phyloP scores from a whole-genome alignment of 2,113 vertebrate genomes.

The Fregata magnificens region DNA sequence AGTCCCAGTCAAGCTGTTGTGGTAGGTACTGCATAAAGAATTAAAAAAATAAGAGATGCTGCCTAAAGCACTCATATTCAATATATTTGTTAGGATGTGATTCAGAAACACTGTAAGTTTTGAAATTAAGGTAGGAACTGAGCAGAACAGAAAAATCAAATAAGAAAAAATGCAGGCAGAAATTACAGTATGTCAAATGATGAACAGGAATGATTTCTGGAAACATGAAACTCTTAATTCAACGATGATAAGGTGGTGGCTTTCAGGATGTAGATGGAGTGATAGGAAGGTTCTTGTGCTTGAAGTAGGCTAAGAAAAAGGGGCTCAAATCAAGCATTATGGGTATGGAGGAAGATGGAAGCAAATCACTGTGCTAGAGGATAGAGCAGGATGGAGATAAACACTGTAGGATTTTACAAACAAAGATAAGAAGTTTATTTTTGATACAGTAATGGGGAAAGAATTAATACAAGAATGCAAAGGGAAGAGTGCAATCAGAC shows the following conservation, averaged over 20 bases:
- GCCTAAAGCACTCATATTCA: not conserved
- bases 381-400: not conserved
- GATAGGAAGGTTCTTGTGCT: not conserved
- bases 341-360: not conserved
- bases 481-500: not conserved
- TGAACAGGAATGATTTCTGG: not conserved
- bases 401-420: not conserved
- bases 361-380: not conserved
- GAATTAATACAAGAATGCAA: not conserved
- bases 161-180: not conserved
- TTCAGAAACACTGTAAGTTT: not conserved
- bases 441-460: not conserved
- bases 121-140: not conserved
- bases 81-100: not conserved
- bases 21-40: not conserved
- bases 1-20: not conserved
- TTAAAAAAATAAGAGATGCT: not conserved
- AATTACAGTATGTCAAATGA: not conserved
- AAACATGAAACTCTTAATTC: not conserved
- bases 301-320: not conserved
- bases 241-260: not conserved
- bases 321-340: not conserved
- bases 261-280: not conserved
- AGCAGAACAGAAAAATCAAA: not conserved
- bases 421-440: constrained; percentile 3